These are phyloP conservation scores for Myotis findleyi DNA, from an alignment of 2,797 vertebrate genomes.

Conservation along the genomic window DNA sequence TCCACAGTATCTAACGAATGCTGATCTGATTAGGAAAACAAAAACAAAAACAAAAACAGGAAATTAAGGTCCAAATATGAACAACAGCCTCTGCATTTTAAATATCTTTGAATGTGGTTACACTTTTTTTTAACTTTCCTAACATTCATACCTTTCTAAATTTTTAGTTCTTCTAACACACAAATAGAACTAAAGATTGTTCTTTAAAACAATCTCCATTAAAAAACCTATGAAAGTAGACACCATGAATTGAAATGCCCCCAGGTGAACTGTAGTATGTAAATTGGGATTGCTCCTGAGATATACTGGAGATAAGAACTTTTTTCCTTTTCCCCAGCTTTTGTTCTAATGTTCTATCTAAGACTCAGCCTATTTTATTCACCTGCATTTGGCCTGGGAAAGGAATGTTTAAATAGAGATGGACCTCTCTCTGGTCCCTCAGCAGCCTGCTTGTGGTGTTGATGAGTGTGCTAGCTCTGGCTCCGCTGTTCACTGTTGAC, in stretches of 20 bases:
- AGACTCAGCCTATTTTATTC: slow-evolving; percentile 82
- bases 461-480: slow-evolving; percentile 76
- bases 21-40: slow-evolving; percentile 10
- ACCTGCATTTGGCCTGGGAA: slow-evolving; percentile 85
- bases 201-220: not conserved
- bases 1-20: slow-evolving; percentile 57
- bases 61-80: slow-evolving; percentile 46
- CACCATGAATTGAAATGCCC: not conserved
- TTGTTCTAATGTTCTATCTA: slow-evolving; percentile 85
- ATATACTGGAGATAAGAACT: slow-evolving; percentile 50
- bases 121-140: slow-evolving; percentile 13
- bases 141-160: not conserved
- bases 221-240: not conserved
- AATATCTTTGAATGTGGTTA: not conserved
- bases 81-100: slow-evolving; percentile 11
- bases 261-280: not conserved
- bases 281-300: not conserved
- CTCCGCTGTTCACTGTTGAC: slow-evolving; percentile 71
- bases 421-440: slow-evolving; percentile 77
- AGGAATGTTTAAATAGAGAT: slow-evolving; percentile 85
- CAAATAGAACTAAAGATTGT: not conserved
- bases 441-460: slow-evolving; percentile 81
- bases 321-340: slow-evolving; percentile 75
- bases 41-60: not conserved
- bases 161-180: not conserved